A percentile compares a stretch with the other conserved stretches of the same genome.
phyloP scores from a whole-genome alignment of 2,888 invertebrate genomes.

The Andrena praecox region DNA sequence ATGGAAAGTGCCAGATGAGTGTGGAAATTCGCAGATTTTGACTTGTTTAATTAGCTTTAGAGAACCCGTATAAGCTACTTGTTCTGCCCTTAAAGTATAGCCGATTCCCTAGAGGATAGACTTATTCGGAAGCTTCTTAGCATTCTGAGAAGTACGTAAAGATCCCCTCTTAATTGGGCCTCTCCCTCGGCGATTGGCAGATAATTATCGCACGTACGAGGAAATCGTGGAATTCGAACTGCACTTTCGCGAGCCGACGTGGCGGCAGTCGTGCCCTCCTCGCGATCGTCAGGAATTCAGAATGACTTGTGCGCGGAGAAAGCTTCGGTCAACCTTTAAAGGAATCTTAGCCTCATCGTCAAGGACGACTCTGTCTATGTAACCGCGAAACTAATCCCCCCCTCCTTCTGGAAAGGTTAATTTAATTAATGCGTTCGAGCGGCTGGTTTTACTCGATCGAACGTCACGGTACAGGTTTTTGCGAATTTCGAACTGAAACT shows the following conservation, averaged over 20 bases:
- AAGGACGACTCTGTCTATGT: conserved; percentile 66
- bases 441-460: background rate
- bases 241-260: conserved; percentile 46
- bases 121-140: background rate
- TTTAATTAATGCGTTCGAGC: conserved; percentile 49
- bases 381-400: conserved; percentile 56
- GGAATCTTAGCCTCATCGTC: conserved; percentile 65
- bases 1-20: no score
- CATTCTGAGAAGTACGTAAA: background rate
- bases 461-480: background rate
- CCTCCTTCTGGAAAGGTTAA: conserved; percentile 53
- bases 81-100: no score
- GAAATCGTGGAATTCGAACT: conserved; percentile 41
- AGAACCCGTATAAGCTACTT: no score
- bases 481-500: background rate
- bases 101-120: no score
- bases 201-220: conserved; percentile 38
- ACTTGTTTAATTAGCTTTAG: no score
- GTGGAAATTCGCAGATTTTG: no score
- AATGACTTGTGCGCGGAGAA: conserved; percentile 71
- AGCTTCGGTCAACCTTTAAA: conserved; percentile 68
- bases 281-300: conserved; percentile 58
- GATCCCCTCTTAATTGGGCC: background rate
- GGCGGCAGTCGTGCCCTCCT: conserved; percentile 16
- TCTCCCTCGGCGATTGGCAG: conserved; percentile 6